phyloP scores from a whole-genome alignment of 2,797 vertebrate species.

The Gorsachius magnificus region DNA sequence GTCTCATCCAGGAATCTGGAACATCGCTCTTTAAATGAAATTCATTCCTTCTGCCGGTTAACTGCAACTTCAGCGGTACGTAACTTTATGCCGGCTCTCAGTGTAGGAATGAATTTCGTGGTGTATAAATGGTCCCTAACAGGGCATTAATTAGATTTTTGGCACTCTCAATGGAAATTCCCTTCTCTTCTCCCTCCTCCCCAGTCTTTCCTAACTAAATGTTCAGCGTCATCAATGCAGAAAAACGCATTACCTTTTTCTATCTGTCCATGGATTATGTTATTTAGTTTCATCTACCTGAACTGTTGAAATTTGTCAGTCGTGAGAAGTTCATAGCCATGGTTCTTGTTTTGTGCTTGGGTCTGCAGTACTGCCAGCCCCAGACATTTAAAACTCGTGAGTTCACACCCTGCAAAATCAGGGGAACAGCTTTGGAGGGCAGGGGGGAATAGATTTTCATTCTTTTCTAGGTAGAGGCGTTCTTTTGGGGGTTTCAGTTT shows the following conservation, averaged over 20 bases:
- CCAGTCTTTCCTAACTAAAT: not conserved
- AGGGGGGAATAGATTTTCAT: not conserved
- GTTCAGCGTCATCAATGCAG: not conserved
- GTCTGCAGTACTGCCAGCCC: not conserved
- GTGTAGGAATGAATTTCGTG: not conserved
- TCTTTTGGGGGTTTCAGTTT: not conserved
- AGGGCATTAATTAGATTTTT: slow-evolving; percentile 20
- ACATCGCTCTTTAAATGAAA: not conserved
- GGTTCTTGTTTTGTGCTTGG: not conserved
- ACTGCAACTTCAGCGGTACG: not conserved
- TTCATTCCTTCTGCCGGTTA: not conserved
- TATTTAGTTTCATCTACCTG: not conserved
- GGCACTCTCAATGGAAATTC: slow-evolving; percentile 18
- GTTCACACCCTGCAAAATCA: not conserved
- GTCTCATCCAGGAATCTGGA: slow-evolving; percentile 30
- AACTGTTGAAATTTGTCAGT: not conserved
- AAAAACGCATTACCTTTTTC: not conserved
- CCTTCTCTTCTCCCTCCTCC: not conserved
- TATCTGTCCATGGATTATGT: not conserved
- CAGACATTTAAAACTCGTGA: fast-evolving
- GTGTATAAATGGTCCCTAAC: not conserved
- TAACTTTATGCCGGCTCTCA: not conserved
- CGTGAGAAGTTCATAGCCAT: not conserved
- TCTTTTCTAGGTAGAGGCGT: not conserved
- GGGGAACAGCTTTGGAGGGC: not conserved